Evolutionary conservation across 2,888 invertebrate species (phyloP), one percentile per base, ranked within the genome.

Genomic region (Philaethria dido): DNA sequence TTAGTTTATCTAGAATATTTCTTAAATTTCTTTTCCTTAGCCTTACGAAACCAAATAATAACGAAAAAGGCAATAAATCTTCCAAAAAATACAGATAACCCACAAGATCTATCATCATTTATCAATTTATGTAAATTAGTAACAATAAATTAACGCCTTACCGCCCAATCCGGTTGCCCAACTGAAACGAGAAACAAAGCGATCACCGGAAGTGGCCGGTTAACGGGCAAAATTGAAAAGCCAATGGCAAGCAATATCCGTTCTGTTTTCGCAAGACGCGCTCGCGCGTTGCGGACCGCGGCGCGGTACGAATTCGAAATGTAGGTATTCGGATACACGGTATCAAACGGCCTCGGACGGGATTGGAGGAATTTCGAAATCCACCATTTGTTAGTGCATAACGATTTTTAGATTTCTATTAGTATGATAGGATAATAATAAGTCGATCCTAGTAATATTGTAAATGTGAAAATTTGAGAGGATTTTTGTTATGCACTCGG

Each of bases 161-260:
- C 69, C 72, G 69, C 69, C 71, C 66, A 70, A 69, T 73, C 73
- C 70, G 73, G 75, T 76, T 75, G 73, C 80, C 79, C 79, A 84
- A 87, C 77, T 70, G 72, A 70, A 66, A 63, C 62, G 62, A 80
- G 80, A 85, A 83, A 88, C 88, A 88, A 89, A 88, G 86, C 81
- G 69, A 62, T 69, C 81, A 80, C 86, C 92, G 92, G 91, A 89
- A 87, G 87, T 81, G 80, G 80, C 83, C 89, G 87, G 88, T 92
- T 91, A 89, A 86, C 86, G 88, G 89, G 89, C 89, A 88, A 90
- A 92, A 92, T 92, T 90, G 85, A 88, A 92, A 92, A 86, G 83
- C 86, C 87, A 89, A 90, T 86, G 87, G 84, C 88, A 83, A 84
- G 88, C 89, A 86, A 90, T 91, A 90, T 92, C 92, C 92, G 92